Evolutionary conservation across 2,797 vertebrate genomes (phyloP).

Genomic region (Lepus townsendii): DNA sequence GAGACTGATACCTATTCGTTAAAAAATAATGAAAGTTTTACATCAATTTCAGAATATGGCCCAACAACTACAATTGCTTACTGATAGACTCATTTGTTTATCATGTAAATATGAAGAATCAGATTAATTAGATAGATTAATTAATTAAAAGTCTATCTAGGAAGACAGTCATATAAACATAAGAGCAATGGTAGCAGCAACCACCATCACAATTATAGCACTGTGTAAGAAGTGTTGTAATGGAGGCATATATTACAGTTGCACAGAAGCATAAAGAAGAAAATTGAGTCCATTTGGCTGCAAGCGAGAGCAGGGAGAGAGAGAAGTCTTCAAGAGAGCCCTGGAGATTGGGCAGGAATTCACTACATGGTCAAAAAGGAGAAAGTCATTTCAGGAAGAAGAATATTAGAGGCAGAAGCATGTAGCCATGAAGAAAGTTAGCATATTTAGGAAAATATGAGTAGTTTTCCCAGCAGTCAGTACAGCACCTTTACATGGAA

Average conservation of each 20-base stretch:
- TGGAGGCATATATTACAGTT: background rate
- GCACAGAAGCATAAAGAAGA: background rate
- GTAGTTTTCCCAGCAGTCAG: background rate
- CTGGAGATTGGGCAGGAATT: constrained; percentile 16
- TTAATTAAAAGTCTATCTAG: background rate
- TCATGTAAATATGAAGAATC: background rate
- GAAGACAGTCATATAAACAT: background rate
- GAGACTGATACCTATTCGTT: background rate
- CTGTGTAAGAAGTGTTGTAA: background rate
- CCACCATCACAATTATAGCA: fast-evolving
- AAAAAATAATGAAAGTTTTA: background rate
- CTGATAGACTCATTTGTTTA: background rate
- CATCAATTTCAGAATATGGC: background rate
- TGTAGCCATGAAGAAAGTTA: background rate
- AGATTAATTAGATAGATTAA: background rate
- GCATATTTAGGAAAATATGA: background rate
- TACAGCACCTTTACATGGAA: background rate
- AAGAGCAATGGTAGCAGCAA: background rate
- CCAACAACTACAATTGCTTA: background rate
- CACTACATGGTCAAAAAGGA: background rate
- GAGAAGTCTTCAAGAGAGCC: background rate
- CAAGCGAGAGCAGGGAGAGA: background rate
- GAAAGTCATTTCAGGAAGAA: constrained; percentile 48
- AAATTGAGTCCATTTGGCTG: background rate
- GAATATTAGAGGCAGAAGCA: background rate